These are phyloP conservation scores for Styela plicata DNA, from an alignment of 23 tunicate species.

Conservation along the genomic window DNA sequence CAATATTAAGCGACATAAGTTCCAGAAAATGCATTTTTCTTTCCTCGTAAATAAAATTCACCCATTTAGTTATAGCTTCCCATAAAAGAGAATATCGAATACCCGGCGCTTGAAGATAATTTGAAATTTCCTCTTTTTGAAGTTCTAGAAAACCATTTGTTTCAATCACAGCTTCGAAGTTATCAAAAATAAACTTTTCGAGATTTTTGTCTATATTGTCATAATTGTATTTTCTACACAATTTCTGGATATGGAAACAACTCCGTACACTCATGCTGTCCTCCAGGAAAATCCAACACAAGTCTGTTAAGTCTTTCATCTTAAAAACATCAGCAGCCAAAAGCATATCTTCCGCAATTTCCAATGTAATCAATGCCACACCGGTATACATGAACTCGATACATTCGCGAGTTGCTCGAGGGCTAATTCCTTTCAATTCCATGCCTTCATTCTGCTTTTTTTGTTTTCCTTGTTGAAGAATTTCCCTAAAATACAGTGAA, in stretches of 20 bases:
- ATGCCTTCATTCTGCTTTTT: neutral
- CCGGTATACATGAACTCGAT: conserved; percentile 10
- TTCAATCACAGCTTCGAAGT: neutral
- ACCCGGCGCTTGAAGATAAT: neutral
- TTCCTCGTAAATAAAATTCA: conserved; percentile 15
- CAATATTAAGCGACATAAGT: neutral
- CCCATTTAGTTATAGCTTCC: conserved; percentile 43
- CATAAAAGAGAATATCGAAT: neutral
- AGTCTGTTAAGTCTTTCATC: neutral
- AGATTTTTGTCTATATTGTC: neutral
- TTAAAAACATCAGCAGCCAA: neutral
- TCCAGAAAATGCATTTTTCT: conserved; percentile 26
- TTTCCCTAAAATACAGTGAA: neutral
- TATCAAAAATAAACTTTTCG: neutral
- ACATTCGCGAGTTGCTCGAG: neutral
- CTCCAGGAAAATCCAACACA: neutral
- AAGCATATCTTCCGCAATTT: neutral
- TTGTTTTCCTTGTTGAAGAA: neutral
- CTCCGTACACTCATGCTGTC: neutral
- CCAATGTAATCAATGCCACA: neutral
- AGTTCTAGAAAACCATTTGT: neutral
- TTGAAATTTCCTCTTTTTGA: neutral
- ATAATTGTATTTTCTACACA: neutral
- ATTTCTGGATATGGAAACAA: neutral
- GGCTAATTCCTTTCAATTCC: neutral